phyloP scores from a whole-genome alignment of 1,140 invertebrate species.

The Drosophila auraria region DNA sequence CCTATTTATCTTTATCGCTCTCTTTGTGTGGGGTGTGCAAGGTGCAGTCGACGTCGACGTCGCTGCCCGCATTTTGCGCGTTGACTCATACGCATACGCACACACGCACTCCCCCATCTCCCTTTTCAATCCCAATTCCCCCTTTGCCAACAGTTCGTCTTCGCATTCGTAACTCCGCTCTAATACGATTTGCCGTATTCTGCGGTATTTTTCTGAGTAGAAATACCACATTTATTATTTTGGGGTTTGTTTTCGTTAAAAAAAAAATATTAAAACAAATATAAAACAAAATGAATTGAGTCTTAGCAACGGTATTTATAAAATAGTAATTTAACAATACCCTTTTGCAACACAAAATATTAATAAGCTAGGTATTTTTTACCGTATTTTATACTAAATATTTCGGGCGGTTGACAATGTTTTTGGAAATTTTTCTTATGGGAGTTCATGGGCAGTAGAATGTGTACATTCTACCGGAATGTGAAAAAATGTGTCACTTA shows the following conservation, averaged over 20 bases:
- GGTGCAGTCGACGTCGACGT: conserved; percentile 34
- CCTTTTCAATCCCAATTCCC: neutral
- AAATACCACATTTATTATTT: neutral
- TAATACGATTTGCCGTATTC: neutral
- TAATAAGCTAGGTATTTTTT: too few species aligned
- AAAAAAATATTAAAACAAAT: too few species aligned
- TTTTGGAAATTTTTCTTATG: too few species aligned
- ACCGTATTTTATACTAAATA: too few species aligned
- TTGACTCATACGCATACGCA: conserved; percentile 41
- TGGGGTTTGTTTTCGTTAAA: neutral
- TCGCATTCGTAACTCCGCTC: neutral
- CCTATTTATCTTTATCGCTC: conserved; percentile 20
- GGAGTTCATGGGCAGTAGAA: too few species aligned
- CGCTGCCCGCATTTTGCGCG: conserved; percentile 43
- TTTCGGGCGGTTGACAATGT: too few species aligned
- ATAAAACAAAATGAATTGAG: too few species aligned
- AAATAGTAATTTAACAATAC: too few species aligned
- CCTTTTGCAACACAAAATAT: too few species aligned
- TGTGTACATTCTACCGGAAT: neutral
- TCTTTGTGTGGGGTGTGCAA: conserved; percentile 37
- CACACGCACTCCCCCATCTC: conserved; percentile 12
- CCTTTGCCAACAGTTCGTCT: neutral
- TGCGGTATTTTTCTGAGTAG: neutral
- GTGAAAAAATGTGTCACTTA: neutral
- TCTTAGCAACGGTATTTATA: too few species aligned